Evolutionary conservation across 2,797 vertebrate genomes (phyloP).

Genomic region (Siniperca undulata): DNA sequence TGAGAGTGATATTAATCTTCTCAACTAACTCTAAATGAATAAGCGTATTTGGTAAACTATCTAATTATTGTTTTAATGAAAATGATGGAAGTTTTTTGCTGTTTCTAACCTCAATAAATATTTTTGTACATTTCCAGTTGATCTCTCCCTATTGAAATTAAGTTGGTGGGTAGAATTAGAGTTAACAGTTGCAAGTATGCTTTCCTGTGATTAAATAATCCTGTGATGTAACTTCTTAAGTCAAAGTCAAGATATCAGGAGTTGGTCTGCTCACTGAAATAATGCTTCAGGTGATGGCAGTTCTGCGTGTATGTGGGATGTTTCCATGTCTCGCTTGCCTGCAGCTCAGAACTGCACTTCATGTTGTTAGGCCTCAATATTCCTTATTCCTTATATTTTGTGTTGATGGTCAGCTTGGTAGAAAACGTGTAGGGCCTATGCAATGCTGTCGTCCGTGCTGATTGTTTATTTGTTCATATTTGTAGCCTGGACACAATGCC

Average conservation of each 20-base stretch:
- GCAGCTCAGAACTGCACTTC: slow-evolving; percentile 14
- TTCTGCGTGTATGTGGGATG: slow-evolving; percentile 8
- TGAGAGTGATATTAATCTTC: neutral
- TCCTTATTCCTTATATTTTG: slow-evolving; percentile 18
- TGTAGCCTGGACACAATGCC: slow-evolving; percentile 8
- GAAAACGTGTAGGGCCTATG: neutral
- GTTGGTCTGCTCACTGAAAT: slow-evolving; percentile 10
- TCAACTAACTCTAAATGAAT: neutral
- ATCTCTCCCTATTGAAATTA: neutral
- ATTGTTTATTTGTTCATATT: slow-evolving; percentile 27
- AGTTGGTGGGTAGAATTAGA: neutral
- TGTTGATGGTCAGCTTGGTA: slow-evolving; percentile 1
- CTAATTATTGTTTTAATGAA: neutral
- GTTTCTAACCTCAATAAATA: neutral
- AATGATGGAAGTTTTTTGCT: neutral
- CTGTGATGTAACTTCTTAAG: slow-evolving; percentile 27
- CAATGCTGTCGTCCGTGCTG: neutral
- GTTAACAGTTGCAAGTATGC: neutral
- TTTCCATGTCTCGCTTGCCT: slow-evolving; percentile 2
- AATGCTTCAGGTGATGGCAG: slow-evolving; percentile 34
- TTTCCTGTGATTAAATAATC: slow-evolving; percentile 30
- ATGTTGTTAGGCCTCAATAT: slow-evolving; percentile 5
- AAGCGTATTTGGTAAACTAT: neutral
- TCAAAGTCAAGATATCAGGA: slow-evolving; percentile 37
- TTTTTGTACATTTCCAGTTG: neutral